These are phyloP conservation scores for Columba livia DNA, from an alignment of 2,113 vertebrate species.

Conservation along the genomic window DNA sequence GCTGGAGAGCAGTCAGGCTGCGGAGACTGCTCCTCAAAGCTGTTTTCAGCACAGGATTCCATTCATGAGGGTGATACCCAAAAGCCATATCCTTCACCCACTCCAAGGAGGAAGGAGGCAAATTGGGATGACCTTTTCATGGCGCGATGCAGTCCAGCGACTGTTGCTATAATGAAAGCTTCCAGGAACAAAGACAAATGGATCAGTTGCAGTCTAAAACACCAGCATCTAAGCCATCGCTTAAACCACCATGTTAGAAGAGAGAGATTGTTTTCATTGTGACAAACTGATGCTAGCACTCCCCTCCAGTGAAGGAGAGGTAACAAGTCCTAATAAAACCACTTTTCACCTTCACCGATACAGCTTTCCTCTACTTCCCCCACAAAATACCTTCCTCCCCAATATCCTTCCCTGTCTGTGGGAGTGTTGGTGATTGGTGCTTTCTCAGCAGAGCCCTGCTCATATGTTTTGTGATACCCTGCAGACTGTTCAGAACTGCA, in stretches of 20 bases:
- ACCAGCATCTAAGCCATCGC: neutral
- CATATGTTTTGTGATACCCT: accelerated
- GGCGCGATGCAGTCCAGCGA: neutral
- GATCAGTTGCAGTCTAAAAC: neutral
- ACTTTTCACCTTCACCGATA: neutral
- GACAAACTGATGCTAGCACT: neutral
- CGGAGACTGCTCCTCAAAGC: neutral
- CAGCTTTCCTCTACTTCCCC: neutral
- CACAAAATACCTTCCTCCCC: neutral
- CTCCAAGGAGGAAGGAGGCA: neutral
- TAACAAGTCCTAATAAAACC: neutral
- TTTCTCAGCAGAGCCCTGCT: neutral
- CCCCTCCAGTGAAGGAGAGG: neutral
- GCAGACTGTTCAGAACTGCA: neutral
- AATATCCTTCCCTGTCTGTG: neutral
- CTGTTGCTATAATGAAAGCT: neutral
- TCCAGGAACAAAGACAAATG: neutral
- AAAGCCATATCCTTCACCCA: neutral
- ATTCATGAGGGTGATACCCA: neutral
- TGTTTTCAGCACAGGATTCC: neutral
- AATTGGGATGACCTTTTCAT: neutral
- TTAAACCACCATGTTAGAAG: neutral
- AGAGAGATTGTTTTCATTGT: neutral
- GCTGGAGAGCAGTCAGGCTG: neutral
- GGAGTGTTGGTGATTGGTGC: neutral